Base-by-base conservation (phyloP, 2,113 vertebrate genomes). In the Halichoerus grypus region DNA sequence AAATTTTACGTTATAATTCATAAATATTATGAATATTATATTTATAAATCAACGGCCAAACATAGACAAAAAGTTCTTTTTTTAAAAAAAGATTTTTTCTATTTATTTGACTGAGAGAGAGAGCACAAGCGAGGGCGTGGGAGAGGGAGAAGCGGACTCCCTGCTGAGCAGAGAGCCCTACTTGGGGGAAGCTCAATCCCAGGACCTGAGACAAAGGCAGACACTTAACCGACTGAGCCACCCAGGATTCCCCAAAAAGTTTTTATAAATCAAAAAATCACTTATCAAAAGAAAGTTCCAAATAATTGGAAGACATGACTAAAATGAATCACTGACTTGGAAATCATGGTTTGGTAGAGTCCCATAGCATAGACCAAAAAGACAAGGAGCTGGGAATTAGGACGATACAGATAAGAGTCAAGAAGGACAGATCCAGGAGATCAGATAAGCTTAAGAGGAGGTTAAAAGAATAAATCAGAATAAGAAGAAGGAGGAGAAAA, bases 221-320 rank as follows among this genome's bases (percentile, higher is more conserved):
- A 67, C 63, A 67, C 28, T 33, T 33, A 33, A 67, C 28, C 2
- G 15, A 65, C 63, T 33, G 31, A 65, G 13, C 61, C 28, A 65
- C 24, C 61, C 28, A 65, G 63, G 63, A 12, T 2, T 31, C 28
- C 14, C 63, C 31, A 5, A 7, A 33, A 33, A 67, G 21, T 57
- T 83, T 13, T 88, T 94, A 53, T 1, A 63, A n/a, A 36, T 49
- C 55, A 67, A 84, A 93, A 89, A 59, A 83, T 49, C 24, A n/a
- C 18, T 51, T 84, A 84, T 42, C 42, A 87, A 93, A 96, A 95
- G 18, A 51, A 88, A 57, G 21, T 77, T 88, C 42, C 24, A 79
- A 79, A 69, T 71, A 61, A 85, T 31, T 72, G 4, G 42, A 76
- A 95, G 81, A 59, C 2, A 55, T 49, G 46, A 7, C 8, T 93